Base-by-base conservation (phyloP, 2,113 vertebrate genomes). In the Astatoreochromis straeleni region DNA sequence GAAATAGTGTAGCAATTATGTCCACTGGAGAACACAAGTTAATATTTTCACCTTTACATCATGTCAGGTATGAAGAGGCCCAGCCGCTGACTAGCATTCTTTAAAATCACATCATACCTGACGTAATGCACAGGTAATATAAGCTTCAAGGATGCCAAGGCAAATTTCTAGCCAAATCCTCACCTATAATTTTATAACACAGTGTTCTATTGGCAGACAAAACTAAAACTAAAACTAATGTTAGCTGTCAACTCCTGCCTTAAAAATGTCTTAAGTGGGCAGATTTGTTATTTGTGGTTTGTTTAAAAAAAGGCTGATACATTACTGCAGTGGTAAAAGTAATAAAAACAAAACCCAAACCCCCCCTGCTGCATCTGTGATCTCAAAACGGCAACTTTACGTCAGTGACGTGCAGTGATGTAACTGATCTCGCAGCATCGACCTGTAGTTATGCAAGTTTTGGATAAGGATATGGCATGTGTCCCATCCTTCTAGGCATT, bases 401-500 rank as follows among this genome's bases (percentile, higher is more conserved):
- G 9, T n/a, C 31, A 26, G 63, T 33, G 19, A 10, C 3, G 1
- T 53, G 51, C 38, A 1, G 16, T 78, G 68, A 87, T 40, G 65
- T 57, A 49, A 84, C 9, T 38, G 40, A 73, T 82, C 53, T 73
- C 21, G 1, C 87, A 68, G 73, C 55, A 16, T 70, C 3, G 12
- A 19, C 4, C n/a, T 53, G 60, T n/a, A 24, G 58, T 89, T 91
- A 88, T 29, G 49, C 53, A 91, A 90, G 54, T 73, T 89, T 80
- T 75, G 29, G 38, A 85, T 60, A 17, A 79, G 55, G 79, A 45
- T 5, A 7, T 75, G 14, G 13, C 3, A 4, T 40, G 73, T 26
- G 26, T 47, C 35, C 5, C 4, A 11, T 63, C 29, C 42, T 79
- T 21, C 7, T n/a, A 14, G 55, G 51, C 1, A 12, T 80, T 81